Evolutionary conservation across 1,140 invertebrate genomes (phyloP).

Genomic region (Atta texana): DNA sequence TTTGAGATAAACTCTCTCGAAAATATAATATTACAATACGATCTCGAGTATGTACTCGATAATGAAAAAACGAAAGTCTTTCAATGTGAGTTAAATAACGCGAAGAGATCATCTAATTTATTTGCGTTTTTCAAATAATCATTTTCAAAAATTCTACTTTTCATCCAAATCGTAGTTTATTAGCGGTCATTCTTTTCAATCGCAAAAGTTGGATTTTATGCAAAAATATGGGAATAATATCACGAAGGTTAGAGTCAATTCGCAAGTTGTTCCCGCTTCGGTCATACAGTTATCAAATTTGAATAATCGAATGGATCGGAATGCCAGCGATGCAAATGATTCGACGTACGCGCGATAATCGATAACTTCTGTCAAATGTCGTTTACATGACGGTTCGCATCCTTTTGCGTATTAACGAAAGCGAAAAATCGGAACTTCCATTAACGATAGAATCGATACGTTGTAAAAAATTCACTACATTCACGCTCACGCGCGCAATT

Average conservation of each 20-base stretch:
- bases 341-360: constrained; percentile 13
- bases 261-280: constrained; percentile 12
- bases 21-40: constrained; percentile 20
- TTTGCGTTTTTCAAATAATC: neutral
- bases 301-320: constrained; percentile 29
- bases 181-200: constrained; percentile 17
- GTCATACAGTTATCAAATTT: constrained; percentile 36
- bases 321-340: constrained; percentile 21
- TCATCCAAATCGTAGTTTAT: neutral
- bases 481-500: neutral
- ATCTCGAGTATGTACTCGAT: neutral
- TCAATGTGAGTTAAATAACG: neutral
- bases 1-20: neutral
- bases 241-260: constrained; percentile 9
- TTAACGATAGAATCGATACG: constrained; percentile 27
- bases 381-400: neutral
- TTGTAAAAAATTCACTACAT: constrained; percentile 39
- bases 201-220: neutral
- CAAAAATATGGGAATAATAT: constrained; percentile 13
- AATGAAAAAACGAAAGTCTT: neutral
- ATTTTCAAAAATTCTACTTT: neutral
- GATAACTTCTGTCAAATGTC: constrained; percentile 33
- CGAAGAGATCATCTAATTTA: neutral
- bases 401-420: constrained; percentile 21
- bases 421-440: constrained; percentile 35